These are phyloP conservation scores for Oreochromis mossambicus DNA, from an alignment of 2,797 vertebrate genomes.

Conservation along the genomic window DNA sequence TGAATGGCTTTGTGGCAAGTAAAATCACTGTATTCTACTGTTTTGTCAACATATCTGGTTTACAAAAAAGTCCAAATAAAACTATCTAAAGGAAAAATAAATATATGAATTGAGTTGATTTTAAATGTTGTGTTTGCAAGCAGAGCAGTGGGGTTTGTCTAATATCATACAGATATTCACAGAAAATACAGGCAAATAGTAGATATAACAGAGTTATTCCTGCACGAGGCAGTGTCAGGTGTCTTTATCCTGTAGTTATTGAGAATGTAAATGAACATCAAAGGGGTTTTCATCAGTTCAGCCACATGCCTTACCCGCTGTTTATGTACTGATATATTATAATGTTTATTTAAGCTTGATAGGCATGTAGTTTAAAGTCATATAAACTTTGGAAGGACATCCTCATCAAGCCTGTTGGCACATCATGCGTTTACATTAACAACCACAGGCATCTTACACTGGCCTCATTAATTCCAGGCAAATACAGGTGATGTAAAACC, in stretches of 20 bases:
- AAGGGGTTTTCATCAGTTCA: background rate
- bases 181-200: too few species aligned
- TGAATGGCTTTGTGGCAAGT: background rate
- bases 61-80: background rate
- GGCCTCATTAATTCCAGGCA: conserved; percentile 33
- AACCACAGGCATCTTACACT: conserved; percentile 10
- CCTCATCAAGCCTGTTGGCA: conserved; percentile 3
- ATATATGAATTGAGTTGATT: background rate
- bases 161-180: background rate
- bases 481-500: conserved; percentile 27
- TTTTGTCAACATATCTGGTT: background rate
- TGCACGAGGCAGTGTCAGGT: background rate
- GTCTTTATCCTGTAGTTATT: background rate
- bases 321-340: background rate
- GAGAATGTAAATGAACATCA: background rate
- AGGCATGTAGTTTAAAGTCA: background rate
- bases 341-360: background rate
- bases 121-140: background rate
- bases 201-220: too few species aligned
- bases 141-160: background rate
- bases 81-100: too few species aligned
- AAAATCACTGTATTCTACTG: background rate
- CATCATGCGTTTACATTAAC: conserved; percentile 7
- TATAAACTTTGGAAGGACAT: background rate
- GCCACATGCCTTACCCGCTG: background rate